A percentile compares a stretch with the other conserved stretches of the same genome.
Conservation (phyloP, 1,140 invertebrate species). For the Gryon sp. region DNA sequence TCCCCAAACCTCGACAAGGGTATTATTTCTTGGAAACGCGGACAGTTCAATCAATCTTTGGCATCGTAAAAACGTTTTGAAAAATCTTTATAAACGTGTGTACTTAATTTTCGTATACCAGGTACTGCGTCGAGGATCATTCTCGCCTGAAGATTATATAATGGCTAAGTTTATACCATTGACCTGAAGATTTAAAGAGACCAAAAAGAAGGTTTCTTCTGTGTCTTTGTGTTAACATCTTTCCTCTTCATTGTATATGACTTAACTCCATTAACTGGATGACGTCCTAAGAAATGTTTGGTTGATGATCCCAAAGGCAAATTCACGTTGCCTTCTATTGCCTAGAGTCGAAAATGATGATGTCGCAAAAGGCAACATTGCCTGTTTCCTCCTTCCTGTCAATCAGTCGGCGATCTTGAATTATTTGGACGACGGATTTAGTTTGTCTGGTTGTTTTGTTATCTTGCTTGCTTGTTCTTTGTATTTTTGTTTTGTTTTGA, state of each 20-base stretch:
- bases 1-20: not conserved
- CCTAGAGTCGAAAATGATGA: not conserved
- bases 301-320: not conserved
- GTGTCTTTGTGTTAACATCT: no score
- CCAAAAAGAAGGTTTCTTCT: no score
- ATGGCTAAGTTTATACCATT: no score
- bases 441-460: no score
- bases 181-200: slow-evolving; percentile 7
- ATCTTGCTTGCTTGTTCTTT: no score
- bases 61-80: slow-evolving; percentile 49
- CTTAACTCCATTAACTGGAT: not conserved
- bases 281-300: not conserved
- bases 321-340: not conserved
- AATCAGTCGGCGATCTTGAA: slow-evolving; percentile 3
- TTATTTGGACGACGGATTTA: not conserved
- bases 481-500: no score
- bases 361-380: no score
- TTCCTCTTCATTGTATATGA: no score
- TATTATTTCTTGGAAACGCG: slow-evolving; percentile 12
- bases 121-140: slow-evolving; percentile 35
- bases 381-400: no score
- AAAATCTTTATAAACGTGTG: slow-evolving; percentile 56
- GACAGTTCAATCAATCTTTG: not conserved
- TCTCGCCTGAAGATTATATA: not conserved
- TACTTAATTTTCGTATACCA: slow-evolving; percentile 52